Percentiles rank a stretch among this genome's conserved stretches.
Conservation (phyloP, 2,113 vertebrate genomes). For the Lophotis ruficrista region DNA sequence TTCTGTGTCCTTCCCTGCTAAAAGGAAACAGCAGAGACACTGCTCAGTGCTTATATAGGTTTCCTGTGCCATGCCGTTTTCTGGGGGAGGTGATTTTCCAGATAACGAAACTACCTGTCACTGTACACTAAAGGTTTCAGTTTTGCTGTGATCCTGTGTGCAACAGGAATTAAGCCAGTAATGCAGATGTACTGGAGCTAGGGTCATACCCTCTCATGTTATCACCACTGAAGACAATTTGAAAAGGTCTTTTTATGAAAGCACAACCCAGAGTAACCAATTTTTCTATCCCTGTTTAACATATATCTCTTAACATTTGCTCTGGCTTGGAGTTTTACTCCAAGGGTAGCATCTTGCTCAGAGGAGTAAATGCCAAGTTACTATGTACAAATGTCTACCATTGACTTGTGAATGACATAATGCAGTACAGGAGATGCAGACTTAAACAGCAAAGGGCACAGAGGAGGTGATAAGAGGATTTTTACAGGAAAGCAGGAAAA, state of each 20-base stretch:
- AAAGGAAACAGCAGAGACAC: background rate
- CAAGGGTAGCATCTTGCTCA: background rate
- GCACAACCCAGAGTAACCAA: background rate
- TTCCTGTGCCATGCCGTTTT: background rate
- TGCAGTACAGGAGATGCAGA: background rate
- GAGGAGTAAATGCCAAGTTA: background rate
- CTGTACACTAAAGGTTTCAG: background rate
- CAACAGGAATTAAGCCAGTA: background rate
- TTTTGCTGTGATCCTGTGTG: background rate
- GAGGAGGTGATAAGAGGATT: background rate
- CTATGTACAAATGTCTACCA: background rate
- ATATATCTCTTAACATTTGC: background rate
- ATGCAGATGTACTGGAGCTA: background rate
- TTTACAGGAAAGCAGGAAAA: background rate
- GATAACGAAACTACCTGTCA: background rate
- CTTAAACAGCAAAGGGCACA: background rate
- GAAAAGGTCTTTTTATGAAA: background rate
- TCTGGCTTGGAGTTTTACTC: background rate
- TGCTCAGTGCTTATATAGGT: background rate
- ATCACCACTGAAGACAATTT: background rate
- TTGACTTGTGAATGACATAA: background rate
- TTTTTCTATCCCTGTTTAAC: background rate
- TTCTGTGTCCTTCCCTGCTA: background rate
- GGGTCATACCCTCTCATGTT: background rate
- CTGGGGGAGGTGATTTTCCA: background rate